Conservation (phyloP, 2,113 vertebrate species). For the Empidonax alnorum region DNA sequence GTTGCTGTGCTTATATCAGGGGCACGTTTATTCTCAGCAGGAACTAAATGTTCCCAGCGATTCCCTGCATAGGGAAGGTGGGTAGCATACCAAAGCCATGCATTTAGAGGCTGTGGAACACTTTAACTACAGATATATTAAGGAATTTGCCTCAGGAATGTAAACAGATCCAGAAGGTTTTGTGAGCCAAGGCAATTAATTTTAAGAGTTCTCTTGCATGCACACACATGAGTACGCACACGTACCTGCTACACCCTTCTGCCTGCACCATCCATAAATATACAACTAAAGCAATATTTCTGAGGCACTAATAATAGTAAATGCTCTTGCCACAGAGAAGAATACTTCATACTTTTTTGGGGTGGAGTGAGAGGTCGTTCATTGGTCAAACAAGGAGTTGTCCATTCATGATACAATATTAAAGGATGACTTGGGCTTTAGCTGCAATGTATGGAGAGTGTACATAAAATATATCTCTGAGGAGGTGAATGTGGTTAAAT, state of each 20-base stretch:
- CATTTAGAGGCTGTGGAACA: neutral
- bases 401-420: neutral
- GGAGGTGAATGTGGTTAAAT: neutral
- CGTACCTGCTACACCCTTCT: slow-evolving; percentile 12
- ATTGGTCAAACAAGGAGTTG: neutral
- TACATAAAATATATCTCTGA: neutral
- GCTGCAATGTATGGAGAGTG: neutral
- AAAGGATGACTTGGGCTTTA: neutral
- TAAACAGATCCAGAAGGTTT: slow-evolving; percentile 36
- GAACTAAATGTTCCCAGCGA: neutral
- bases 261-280: neutral
- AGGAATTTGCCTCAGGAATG: slow-evolving; percentile 60
- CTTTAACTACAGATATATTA: slow-evolving; percentile 23
- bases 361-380: neutral
- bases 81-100: neutral
- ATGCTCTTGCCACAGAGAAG: neutral
- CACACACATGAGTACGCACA: neutral
- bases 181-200: slow-evolving; percentile 28
- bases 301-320: neutral
- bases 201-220: slow-evolving; percentile 13
- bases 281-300: neutral
- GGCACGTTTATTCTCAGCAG: neutral
- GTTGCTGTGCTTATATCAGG: slow-evolving; percentile 9
- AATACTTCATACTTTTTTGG: neutral
- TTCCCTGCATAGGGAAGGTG: neutral